Base-by-base conservation (phyloP, 2,797 vertebrate species). In the Melanotaenia boesemani region DNA sequence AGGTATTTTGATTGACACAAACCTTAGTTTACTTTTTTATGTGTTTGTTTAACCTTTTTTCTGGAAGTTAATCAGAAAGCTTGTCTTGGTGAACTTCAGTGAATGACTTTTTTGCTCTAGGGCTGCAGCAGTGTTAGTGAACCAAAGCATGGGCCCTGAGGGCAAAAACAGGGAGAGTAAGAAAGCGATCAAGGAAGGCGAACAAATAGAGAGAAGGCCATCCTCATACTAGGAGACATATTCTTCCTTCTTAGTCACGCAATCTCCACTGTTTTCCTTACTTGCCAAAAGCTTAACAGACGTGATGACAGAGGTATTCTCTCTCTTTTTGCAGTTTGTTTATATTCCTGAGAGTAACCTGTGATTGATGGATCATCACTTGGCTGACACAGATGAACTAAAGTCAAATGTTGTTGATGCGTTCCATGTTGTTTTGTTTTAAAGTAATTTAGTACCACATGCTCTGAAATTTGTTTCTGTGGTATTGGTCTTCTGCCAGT, bases 191-290 rank as follows among this genome's bases (percentile, higher is more conserved):
- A 63, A 75, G 60, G 83, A 80, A 90, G 85, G 72, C 83, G 92
- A 87, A 88, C 88, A 88, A 86, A 91, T 87, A 91, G 89, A 92
- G 87, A 90, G 90, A 15, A 26, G 79, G 64, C 71, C 79, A 65
- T 90, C 74, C 58, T 76, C 72, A 63, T 54, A 69, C 74, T 67
- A 63, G 16, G 71, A 90, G 79, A 80, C 60, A 32, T 85, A 87
- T 88, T 90, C 62, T 61, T 58, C 82, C 77, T 91, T 80, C 82
- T 69, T 83, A 94, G 92, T 95, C 95, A 94, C 85, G 77, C 89
- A 93, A 91, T 80, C 72, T 88, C 78, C 74, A 66, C 85, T 66
- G 83, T 90, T 77, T 72, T 82, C 78, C 82, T 82, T 71, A 80
- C 70, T 81, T 84, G 73, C 87, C 87, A 81, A 79, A 86, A 88